These are phyloP conservation scores for Acanthornis magna DNA, from an alignment of 2,797 vertebrate species.

Conservation along the genomic window DNA sequence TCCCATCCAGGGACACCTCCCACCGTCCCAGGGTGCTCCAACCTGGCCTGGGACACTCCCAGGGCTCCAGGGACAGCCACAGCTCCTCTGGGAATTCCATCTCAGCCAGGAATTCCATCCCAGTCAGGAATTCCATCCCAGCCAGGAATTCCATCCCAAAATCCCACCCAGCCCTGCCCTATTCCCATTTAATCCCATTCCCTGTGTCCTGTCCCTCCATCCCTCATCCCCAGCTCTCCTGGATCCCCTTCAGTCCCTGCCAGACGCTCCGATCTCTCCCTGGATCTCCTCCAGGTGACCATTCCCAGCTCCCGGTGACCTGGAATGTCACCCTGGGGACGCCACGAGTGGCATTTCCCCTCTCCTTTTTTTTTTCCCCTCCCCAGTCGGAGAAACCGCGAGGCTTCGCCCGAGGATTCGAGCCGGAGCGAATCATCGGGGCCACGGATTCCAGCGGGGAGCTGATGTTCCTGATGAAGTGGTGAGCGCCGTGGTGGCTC, in stretches of 20 bases:
- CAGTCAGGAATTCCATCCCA: too few species aligned
- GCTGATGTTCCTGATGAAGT: constrained; percentile 99
- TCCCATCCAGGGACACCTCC: not conserved
- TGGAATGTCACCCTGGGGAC: accelerated
- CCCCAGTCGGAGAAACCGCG: constrained; percentile 91
- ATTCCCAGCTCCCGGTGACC: not conserved
- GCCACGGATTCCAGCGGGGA: constrained; percentile 98
- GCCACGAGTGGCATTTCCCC: not conserved
- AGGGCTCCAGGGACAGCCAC: not conserved
- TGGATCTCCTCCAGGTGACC: not conserved
- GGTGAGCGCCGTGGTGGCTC: constrained; percentile 77
- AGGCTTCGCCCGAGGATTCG: constrained; percentile 92
- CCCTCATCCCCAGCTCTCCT: too few species aligned
- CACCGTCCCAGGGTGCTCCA: not conserved
- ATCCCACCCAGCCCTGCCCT: too few species aligned
- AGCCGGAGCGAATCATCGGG: constrained; percentile 95
- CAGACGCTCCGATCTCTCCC: too few species aligned
- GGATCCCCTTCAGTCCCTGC: too few species aligned
- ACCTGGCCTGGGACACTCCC: not conserved
- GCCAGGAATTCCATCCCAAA: too few species aligned
- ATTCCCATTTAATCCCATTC: too few species aligned
- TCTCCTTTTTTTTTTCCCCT: not conserved
- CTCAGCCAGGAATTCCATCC: too few species aligned
- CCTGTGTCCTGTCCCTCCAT: too few species aligned
- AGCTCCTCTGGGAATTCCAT: too few species aligned